phyloP scores from a whole-genome alignment of 2,797 vertebrate species.

The Geotrypetes seraphini region DNA sequence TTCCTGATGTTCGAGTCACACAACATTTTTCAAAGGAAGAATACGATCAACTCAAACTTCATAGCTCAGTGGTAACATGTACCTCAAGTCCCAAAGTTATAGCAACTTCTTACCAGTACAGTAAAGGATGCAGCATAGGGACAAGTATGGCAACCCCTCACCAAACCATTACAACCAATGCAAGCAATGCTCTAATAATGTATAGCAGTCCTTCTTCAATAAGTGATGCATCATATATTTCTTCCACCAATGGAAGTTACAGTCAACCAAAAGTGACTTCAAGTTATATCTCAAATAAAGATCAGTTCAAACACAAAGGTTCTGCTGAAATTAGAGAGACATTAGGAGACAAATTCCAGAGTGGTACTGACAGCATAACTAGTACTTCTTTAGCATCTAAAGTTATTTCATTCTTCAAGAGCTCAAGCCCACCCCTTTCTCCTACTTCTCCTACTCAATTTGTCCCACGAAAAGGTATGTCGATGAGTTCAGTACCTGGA shows the following conservation, averaged over 20 bases:
- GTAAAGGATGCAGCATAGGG: conserved; percentile 38
- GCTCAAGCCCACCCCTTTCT: conserved; percentile 77
- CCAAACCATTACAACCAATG: conserved; percentile 34
- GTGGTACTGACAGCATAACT: conserved; percentile 14
- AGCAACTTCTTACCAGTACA: conserved; percentile 27
- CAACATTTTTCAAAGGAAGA: conserved; percentile 91
- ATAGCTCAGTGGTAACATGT: conserved; percentile 63
- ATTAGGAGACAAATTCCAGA: conserved; percentile 39
- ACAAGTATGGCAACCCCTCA: conserved; percentile 47
- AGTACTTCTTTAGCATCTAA: conserved; percentile 54
- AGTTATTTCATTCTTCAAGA: conserved; percentile 74
- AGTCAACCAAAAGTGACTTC: conserved; percentile 42
- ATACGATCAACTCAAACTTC: conserved; percentile 70
- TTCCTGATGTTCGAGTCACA: conserved; percentile 76
- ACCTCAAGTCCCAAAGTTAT: conserved; percentile 43
- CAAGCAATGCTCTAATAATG: conserved; percentile 30
- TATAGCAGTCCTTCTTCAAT: conserved; percentile 41
- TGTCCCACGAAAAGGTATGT: conserved; percentile 45
- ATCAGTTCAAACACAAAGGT: conserved; percentile 21
- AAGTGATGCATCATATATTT: conserved; percentile 38
- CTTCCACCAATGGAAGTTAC: conserved; percentile 63
- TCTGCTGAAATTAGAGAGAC: conserved; percentile 26
- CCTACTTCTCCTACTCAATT: conserved; percentile 72
- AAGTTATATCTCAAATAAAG: conserved; percentile 55
- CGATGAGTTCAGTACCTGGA: neutral